Base-by-base conservation (phyloP, 2,797 vertebrate genomes). In the Mallotus villosus region DNA sequence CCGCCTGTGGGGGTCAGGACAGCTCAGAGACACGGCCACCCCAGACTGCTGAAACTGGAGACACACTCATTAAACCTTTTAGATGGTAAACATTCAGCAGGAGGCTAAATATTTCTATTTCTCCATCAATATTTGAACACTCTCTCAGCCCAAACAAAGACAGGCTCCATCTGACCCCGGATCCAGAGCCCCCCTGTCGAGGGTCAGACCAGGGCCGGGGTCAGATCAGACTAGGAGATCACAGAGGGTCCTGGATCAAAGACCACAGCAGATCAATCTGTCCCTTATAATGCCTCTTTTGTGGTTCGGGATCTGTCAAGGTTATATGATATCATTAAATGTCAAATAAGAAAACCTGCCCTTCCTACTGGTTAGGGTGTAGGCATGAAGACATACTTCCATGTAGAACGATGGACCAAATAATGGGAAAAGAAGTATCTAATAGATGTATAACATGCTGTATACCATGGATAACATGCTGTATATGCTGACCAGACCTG, bases 81-180 rank as follows among this genome's bases (percentile, higher is more conserved):
- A 89, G 88, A 88, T 81, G 84, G 74, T 74, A 81, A 84, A 86
- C 91, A 89, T 73, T 85, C 90, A 90, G 84, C 89, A 91, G 87
- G 74, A 90, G 92, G 91, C 92, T 91, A 94, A 94, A 94, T 94
- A 94, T 93, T 94, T 93, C 89, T 92, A 93, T 93, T 91, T 93
- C 93, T 93, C 77, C 91, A 94, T 94, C 92, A 94, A 94, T 94
- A 94, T 94, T 94, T 94, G 86, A 94, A 93, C 92, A 92, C 92
- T 22, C 41, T 82, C 88, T 87, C 73, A 85, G 89, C 85, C 90
- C 87, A 92, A 94, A 91, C 92, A 93, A 90, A 92, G 90, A 88
- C 86, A 75, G 81, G 88, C 89, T 86, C 92, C 93, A 94, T 94
- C 92, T 94, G 93, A 92, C 90, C 90, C 88, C 90, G 82, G 91